Conservation (phyloP, 2,888 invertebrate species). For the Reticulitermes lucifugus region DNA sequence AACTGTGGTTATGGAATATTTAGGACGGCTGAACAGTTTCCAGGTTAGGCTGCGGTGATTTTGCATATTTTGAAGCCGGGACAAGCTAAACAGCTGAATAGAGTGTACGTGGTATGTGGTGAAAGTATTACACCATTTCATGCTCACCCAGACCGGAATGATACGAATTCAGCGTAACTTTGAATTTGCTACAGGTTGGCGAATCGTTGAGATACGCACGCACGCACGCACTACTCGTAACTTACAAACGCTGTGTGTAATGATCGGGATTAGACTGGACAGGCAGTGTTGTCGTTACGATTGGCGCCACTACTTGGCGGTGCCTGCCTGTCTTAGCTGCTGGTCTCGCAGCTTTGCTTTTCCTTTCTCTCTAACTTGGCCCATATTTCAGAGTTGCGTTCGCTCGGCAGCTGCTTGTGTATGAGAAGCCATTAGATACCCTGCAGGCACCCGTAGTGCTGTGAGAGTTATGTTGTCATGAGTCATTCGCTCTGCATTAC, state of each 20-base stretch:
- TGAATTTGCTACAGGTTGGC: neutral
- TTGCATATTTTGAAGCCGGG: too few relatives aligned
- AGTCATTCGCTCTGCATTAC: neutral
- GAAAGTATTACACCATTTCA: too few relatives aligned
- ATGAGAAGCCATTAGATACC: slow-evolving; percentile 1
- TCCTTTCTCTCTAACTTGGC: slow-evolving; percentile 49
- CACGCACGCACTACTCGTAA: neutral
- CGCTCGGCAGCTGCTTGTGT: slow-evolving; percentile 7
- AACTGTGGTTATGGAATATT: too few relatives aligned
- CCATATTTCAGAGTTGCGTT: slow-evolving; percentile 44
- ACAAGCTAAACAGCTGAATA: too few relatives aligned
- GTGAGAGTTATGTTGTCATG: slow-evolving; percentile 24
- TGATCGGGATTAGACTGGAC: neutral
- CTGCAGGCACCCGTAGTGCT: neutral
- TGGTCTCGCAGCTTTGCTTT: neutral
- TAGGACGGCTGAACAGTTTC: too few relatives aligned
- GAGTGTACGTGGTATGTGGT: too few relatives aligned
- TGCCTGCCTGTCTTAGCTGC: neutral
- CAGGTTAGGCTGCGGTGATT: too few relatives aligned
- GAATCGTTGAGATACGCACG: neutral
- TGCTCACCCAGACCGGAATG: too few relatives aligned
- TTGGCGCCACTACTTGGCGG: slow-evolving; percentile 31
- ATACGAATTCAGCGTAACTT: too few relatives aligned
- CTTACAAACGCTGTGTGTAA: neutral
- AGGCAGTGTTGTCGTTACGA: neutral